Evolutionary conservation across 2,113 vertebrate species (phyloP).

Genomic region (Brachyistius frenatus): DNA sequence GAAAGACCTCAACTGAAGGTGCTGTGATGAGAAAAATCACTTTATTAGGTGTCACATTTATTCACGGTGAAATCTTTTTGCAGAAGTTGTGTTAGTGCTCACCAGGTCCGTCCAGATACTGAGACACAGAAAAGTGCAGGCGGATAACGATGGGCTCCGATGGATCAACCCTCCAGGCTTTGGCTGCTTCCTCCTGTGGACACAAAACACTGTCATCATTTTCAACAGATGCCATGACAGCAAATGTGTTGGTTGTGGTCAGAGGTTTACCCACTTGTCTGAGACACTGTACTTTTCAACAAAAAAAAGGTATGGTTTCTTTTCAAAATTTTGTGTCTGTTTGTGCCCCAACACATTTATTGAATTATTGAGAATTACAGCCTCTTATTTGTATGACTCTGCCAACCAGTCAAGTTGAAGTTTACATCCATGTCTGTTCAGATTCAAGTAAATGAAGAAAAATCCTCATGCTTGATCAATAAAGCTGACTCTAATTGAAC

Average conservation of each 20-base stretch:
- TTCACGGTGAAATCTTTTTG: background rate
- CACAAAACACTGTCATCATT: slow-evolving; percentile 7
- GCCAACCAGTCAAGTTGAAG: no score
- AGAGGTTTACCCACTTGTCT: background rate
- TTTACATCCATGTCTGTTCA: no score
- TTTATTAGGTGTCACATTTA: background rate
- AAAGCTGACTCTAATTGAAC: no score
- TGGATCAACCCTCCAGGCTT: slow-evolving; percentile 91
- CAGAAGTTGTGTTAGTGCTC: slow-evolving; percentile 62
- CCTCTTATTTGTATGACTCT: no score
- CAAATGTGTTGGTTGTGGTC: background rate
- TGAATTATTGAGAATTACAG: no score
- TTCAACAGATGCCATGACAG: background rate
- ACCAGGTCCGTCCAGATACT: slow-evolving; percentile 95
- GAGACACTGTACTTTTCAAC: no score
- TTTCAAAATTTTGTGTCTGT: no score
- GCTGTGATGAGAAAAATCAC: slow-evolving; percentile 76
- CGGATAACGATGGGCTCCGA: slow-evolving; percentile 91
- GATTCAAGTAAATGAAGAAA: no score
- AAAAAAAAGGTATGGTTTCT: no score
- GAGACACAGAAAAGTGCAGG: slow-evolving; percentile 91
- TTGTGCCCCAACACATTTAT: no score
- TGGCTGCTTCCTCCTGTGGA: slow-evolving; percentile 89
- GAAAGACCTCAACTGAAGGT: slow-evolving; percentile 93
- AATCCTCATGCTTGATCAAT: no score